A percentile compares a stretch with the other conserved stretches of the same genome.
These are phyloP conservation scores for Catharus bicknelli DNA, from an alignment of 2,113 vertebrate species.

Conservation along the genomic window DNA sequence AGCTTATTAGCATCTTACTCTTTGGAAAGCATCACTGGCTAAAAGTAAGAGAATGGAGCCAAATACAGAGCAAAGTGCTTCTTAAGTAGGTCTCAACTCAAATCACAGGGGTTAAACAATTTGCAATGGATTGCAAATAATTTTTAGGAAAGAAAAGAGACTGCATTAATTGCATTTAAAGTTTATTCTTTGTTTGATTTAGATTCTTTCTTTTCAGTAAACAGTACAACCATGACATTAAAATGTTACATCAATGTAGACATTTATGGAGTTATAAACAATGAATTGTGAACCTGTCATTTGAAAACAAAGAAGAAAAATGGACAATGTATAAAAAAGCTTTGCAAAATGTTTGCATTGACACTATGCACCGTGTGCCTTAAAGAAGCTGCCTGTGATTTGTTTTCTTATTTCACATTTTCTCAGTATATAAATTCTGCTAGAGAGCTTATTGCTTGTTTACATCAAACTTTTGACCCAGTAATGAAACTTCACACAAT, in stretches of 20 bases:
- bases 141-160: neutral
- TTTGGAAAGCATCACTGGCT: neutral
- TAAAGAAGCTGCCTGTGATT: neutral
- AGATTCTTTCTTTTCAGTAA: neutral
- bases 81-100: neutral
- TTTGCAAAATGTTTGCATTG: neutral
- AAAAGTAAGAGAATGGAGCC: neutral
- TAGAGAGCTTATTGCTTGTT: neutral
- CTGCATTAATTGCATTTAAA: neutral
- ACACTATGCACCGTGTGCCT: neutral
- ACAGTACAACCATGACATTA: neutral
- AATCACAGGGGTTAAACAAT: neutral
- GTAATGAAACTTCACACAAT: slow-evolving; percentile 12
- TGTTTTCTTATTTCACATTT: neutral
- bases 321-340: neutral
- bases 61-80: neutral
- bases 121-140: neutral
- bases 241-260: neutral
- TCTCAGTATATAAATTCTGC: neutral
- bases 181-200: neutral
- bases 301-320: neutral
- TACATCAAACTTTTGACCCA: neutral
- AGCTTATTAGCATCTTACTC: neutral
- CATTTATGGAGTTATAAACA: neutral
- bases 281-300: neutral